phyloP scores from a whole-genome alignment of 2,888 invertebrate genomes.

The Drosophila paramelanica region DNA sequence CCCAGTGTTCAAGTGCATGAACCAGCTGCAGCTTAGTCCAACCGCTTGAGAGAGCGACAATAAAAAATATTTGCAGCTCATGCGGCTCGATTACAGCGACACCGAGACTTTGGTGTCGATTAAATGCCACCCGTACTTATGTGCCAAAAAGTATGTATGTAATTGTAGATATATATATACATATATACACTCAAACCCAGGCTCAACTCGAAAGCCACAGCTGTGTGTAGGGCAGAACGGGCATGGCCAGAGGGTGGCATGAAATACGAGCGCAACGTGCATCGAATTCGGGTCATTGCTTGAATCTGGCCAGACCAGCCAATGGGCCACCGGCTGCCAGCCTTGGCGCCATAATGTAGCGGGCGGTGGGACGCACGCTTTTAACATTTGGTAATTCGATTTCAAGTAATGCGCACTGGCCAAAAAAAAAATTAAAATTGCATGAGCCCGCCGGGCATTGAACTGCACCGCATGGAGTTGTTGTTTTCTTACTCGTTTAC shows the following conservation, averaged over 20 bases:
- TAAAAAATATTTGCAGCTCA: conserved; percentile 47
- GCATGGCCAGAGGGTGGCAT: conserved; percentile 29
- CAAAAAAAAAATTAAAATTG: conserved; percentile 45
- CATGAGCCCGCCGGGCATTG: conserved; percentile 58
- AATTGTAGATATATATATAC: neutral
- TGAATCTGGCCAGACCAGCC: conserved; percentile 22
- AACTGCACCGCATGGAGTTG: conserved; percentile 45
- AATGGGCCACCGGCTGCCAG: conserved; percentile 8
- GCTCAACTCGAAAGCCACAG: neutral
- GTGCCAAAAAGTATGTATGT: conserved; percentile 15
- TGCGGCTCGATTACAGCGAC: conserved; percentile 60
- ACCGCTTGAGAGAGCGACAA: conserved; percentile 56
- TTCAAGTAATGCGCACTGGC: conserved; percentile 46
- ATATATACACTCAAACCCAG: conserved; percentile 4
- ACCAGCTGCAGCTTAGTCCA: conserved; percentile 67
- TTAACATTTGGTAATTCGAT: conserved; percentile 73
- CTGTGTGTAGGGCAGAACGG: conserved; percentile 14
- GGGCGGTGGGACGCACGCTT: conserved; percentile 27
- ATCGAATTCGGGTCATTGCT: conserved; percentile 76
- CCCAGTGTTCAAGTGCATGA: conserved; percentile 68
- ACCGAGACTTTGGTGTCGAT: conserved; percentile 54
- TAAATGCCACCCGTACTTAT: conserved; percentile 63
- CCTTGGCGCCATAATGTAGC: conserved; percentile 40
- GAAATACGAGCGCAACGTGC: conserved; percentile 74
- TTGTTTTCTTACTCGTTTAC: neutral